Percentiles rank a stretch among this genome's conserved stretches.
These are phyloP conservation scores for Galeruca laticollis DNA, from an alignment of 2,888 invertebrate species.

Conservation along the genomic window DNA sequence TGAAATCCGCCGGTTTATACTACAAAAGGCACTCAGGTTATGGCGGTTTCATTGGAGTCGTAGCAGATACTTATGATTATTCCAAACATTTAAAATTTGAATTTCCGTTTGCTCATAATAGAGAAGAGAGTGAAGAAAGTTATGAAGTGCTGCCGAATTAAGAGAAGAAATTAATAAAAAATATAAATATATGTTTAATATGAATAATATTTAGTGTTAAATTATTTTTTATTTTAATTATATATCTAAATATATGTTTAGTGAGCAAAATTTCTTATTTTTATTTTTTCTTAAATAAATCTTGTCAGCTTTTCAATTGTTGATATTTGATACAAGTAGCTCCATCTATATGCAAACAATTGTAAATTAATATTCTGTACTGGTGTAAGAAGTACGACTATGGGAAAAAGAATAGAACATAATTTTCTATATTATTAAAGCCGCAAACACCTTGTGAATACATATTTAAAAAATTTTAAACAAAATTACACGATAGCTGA, in stretches of 20 bases:
- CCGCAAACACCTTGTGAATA: no score
- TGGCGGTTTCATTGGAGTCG: slow-evolving; percentile 82
- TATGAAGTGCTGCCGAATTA: slow-evolving; percentile 28
- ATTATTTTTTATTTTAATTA: slow-evolving; percentile 11
- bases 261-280: no score
- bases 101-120: slow-evolving; percentile 51
- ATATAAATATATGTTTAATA: not conserved
- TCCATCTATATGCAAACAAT: no score
- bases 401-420: no score
- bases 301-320: no score
- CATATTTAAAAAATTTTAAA: no score
- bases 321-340: no score
- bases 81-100: slow-evolving; percentile 72
- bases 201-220: slow-evolving; percentile 3
- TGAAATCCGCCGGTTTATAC: slow-evolving; percentile 81
- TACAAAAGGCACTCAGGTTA: slow-evolving; percentile 78
- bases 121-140: slow-evolving; percentile 35
- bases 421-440: no score
- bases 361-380: no score
- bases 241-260: not conserved
- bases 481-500: no score
- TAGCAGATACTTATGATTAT: slow-evolving; percentile 81
- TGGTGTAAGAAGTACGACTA: no score
- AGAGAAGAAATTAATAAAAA: not conserved
- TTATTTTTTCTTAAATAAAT: no score